Base-by-base conservation (phyloP, 2,113 vertebrate species). In the Collichthys lucidus region DNA sequence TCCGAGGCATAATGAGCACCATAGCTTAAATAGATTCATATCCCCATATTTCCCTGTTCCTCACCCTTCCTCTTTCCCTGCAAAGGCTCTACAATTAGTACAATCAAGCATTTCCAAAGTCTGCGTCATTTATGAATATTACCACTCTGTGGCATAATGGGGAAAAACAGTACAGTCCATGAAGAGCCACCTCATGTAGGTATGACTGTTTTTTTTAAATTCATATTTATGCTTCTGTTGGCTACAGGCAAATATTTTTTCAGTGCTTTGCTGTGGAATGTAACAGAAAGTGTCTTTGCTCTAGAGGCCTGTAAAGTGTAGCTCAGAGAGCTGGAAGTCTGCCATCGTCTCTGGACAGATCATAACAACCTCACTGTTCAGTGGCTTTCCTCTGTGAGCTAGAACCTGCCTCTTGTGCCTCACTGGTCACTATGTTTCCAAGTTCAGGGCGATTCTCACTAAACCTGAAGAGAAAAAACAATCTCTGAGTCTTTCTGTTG, bases 221-320 rank as follows among this genome's bases (percentile, higher is more conserved):
- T 75, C 65, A 44, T 42, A 71, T 64, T 60, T 46, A 53, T 80
- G 71, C 65, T 35, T 44, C 50, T 29, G 40, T 80, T 46, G 64
- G 50, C 61, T 59, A 4, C 10, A 15, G 66, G 63, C 57, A 74
- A 74, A 57, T 74, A 61, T 63, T 79, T 68, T 60, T 64, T 79
- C 35, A 31, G 12, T 50, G n/a, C 17, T 10, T 60, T 60, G 59
- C 59, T 15, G 73, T 71, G 72, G 77, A 72, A 80, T 61, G 46
- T 50, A 56, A 5, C 44, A 74, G n/a, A 67, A 47, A 74, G 17
- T 62, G 55, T 68, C 74, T 53, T 11, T 29, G 74, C 26, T 49
- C 63, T 8, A 24, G 53, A 52, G 31, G 63, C 46, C 46, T 24
- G 55, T 53, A 64, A 22, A 72, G 49, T n/a, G 8, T 0, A 26